Conservation (phyloP, 92 coral and sea anemone genomes). For the Paragorgia papillata region DNA sequence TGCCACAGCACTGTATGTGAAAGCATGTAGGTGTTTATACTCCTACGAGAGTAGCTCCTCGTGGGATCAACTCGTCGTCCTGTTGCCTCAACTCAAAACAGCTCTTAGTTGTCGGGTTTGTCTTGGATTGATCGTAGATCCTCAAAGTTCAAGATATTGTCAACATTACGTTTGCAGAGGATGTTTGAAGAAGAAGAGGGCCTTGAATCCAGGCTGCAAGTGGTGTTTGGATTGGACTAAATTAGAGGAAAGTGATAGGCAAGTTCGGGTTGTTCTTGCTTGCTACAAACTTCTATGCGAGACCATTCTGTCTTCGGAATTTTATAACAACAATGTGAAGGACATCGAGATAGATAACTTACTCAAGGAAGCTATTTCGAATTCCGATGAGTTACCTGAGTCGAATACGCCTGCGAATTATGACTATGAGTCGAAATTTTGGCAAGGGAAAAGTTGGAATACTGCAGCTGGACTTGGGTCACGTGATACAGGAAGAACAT, state of each 20-base stretch:
- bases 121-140: conserved; percentile 86
- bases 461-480: conserved; percentile 1
- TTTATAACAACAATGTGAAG: background rate
- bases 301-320: conserved; percentile 47
- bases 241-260: conserved; percentile 73
- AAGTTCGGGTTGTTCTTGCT: conserved; percentile 84
- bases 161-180: conserved; percentile 90
- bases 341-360: conserved; percentile 11
- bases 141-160: conserved; percentile 86
- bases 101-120: conserved; percentile 97
- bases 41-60: conserved; percentile 63
- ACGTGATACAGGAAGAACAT: conserved; percentile 16
- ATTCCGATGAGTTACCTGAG: conserved; percentile 22
- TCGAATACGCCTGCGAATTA: conserved; percentile 18
- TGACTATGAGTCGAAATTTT: background rate
- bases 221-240: conserved; percentile 93
- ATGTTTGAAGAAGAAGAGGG: conserved; percentile 86
- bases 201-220: conserved; percentile 92
- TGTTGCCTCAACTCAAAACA: conserved; percentile 86
- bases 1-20: conserved; percentile 93
- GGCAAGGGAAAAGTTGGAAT: background rate
- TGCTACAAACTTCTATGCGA: conserved; percentile 96
- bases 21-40: conserved; percentile 94
- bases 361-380: conserved; percentile 20
- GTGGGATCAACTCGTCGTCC: conserved; percentile 77